These are phyloP conservation scores for Philhelius pedissequus DNA, from an alignment of 2,888 invertebrate genomes.

Conservation along the genomic window DNA sequence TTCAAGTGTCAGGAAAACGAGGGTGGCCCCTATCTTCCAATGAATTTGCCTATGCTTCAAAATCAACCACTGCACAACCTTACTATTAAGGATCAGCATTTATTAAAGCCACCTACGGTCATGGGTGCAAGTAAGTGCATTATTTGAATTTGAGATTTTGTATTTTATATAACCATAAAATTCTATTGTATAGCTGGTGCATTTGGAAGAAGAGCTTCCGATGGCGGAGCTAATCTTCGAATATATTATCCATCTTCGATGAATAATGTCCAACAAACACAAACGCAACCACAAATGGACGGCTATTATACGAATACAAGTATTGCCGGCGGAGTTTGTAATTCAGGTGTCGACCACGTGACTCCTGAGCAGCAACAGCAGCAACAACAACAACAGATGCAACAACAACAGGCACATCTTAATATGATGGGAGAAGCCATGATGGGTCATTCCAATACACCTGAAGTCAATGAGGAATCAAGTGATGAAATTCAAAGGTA, in stretches of 20 bases:
- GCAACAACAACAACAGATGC: slow-evolving; percentile 60
- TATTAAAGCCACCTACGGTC: slow-evolving; percentile 94
- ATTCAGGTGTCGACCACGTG: slow-evolving; percentile 67
- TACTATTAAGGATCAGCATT: slow-evolving; percentile 94
- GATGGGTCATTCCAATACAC: slow-evolving; percentile 47
- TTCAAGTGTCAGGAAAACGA: slow-evolving; percentile 76
- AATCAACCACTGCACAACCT: slow-evolving; percentile 91
- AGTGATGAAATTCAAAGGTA: slow-evolving; percentile 78
- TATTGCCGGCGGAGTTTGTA: slow-evolving; percentile 61
- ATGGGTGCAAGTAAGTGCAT: slow-evolving; percentile 86
- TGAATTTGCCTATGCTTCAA: slow-evolving; percentile 90
- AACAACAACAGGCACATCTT: slow-evolving; percentile 49
- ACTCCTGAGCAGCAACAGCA: slow-evolving; percentile 70
- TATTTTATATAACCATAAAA: background rate
- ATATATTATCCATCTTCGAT: slow-evolving; percentile 82
- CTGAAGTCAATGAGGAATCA: slow-evolving; percentile 74
- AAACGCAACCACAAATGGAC: slow-evolving; percentile 72
- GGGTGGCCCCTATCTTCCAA: slow-evolving; percentile 85
- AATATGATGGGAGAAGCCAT: slow-evolving; percentile 48
- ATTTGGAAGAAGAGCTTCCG: slow-evolving; percentile 94
- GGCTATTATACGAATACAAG: slow-evolving; percentile 70
- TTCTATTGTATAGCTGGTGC: slow-evolving; percentile 82
- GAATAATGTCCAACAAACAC: slow-evolving; percentile 77
- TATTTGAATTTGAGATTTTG: background rate
- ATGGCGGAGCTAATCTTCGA: slow-evolving; percentile 96